phyloP scores from a whole-genome alignment of 2,797 vertebrate species.

The Rhinatrema bivittatum region DNA sequence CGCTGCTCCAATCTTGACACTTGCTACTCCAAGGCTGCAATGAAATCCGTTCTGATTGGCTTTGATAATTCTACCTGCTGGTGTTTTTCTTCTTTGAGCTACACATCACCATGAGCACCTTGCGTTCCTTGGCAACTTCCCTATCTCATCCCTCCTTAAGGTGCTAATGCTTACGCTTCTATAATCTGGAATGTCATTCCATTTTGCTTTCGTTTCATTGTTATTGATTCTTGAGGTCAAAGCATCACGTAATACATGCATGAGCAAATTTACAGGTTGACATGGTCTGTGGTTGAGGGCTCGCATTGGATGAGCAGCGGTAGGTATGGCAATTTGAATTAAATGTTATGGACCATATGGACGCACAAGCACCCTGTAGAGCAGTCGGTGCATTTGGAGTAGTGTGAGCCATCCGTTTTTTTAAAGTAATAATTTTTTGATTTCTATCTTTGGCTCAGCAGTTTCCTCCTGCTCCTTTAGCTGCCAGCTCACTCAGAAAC shows the following conservation, averaged over 20 bases:
- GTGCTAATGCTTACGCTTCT: slow-evolving; percentile 33
- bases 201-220: slow-evolving; percentile 35
- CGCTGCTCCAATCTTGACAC: slow-evolving; percentile 50
- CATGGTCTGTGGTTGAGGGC: background rate
- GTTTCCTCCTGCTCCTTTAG: no score
- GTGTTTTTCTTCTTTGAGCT: slow-evolving; percentile 44
- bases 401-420: no score
- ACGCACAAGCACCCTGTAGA: slow-evolving; percentile 17
- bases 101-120: slow-evolving; percentile 42
- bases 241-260: slow-evolving; percentile 19
- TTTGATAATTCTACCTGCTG: slow-evolving; percentile 44
- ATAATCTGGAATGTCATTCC: slow-evolving; percentile 29
- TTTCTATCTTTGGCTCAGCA: no score
- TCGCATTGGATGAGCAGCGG: slow-evolving; percentile 6
- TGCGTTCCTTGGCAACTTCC: slow-evolving; percentile 20
- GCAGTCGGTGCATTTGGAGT: no score
- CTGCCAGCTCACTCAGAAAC: no score
- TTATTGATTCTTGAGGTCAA: slow-evolving; percentile 34
- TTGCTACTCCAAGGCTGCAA: slow-evolving; percentile 43
- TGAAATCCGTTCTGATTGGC: slow-evolving; percentile 55
- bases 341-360: background rate
- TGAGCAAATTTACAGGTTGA: slow-evolving; percentile 16
- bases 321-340: background rate
- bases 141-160: slow-evolving; percentile 13
- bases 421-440: no score